These are phyloP conservation scores for Zootermopsis nevadensis DNA, from an alignment of 2,888 invertebrate species.

Conservation along the genomic window DNA sequence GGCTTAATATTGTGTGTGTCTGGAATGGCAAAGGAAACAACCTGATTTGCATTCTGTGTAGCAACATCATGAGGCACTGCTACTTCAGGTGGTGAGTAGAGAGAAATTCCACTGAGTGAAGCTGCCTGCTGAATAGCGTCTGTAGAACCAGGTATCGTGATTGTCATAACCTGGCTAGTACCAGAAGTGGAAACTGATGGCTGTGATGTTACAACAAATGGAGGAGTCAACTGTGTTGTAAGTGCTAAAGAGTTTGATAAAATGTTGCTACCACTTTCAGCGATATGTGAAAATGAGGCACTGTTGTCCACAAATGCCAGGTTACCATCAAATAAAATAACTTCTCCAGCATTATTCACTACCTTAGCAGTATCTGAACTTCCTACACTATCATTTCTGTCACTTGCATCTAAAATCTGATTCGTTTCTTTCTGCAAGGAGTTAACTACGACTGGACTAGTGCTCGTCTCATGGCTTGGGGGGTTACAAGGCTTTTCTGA, in stretches of 20 bases:
- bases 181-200: neutral
- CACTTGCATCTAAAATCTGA: neutral
- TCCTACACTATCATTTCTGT: neutral
- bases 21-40: neutral
- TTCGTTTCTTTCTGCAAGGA: neutral
- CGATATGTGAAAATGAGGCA: neutral
- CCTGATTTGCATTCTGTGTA: neutral
- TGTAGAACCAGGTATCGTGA: neutral
- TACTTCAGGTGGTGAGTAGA: neutral
- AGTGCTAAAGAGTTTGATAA: neutral
- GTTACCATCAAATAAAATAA: slow-evolving; percentile 1
- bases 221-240: neutral
- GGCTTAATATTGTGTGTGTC: neutral
- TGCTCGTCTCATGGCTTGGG: neutral
- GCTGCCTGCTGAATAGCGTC: neutral
- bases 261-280: neutral
- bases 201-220: neutral
- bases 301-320: neutral
- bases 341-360: neutral
- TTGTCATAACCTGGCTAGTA: slow-evolving; percentile 2
- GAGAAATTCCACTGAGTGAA: neutral
- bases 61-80: neutral
- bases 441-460: neutral
- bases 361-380: neutral
- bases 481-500: neutral